phyloP scores from a whole-genome alignment of 2,113 vertebrate genomes.

The Zingel zingel region DNA sequence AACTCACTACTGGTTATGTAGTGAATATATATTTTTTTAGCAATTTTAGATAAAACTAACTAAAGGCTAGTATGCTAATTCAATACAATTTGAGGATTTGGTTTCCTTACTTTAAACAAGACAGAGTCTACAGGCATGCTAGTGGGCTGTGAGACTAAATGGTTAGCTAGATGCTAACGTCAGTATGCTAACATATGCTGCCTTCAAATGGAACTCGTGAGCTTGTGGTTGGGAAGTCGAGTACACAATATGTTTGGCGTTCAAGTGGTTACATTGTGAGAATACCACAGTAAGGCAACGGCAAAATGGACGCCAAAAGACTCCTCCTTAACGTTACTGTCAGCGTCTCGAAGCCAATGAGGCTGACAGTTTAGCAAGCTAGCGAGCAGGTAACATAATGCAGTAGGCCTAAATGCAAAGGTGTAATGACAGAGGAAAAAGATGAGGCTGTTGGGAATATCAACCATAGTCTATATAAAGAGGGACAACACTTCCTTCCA shows the following conservation, averaged over 20 bases:
- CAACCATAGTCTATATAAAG: not conserved
- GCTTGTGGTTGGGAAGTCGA: too few relatives aligned
- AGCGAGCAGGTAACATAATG: too few relatives aligned
- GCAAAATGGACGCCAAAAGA: too few relatives aligned
- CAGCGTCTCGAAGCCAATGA: not conserved
- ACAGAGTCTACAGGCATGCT: not conserved
- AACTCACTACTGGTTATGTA: not conserved
- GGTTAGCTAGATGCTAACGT: not conserved
- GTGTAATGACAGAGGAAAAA: not conserved
- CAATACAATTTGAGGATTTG: not conserved
- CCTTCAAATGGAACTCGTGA: too few relatives aligned
- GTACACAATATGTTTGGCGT: too few relatives aligned
- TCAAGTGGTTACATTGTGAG: too few relatives aligned
- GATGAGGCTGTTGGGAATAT: not conserved
- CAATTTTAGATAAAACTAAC: not conserved
- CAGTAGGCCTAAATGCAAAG: conserved; percentile 1
- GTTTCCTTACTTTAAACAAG: not conserved
- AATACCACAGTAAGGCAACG: too few relatives aligned
- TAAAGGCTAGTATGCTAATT: not conserved
- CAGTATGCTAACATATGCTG: too few relatives aligned
- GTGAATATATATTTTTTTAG: not conserved
- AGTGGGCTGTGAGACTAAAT: not conserved
- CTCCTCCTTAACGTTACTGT: too few relatives aligned
- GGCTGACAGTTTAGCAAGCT: not conserved
- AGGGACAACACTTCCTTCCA: too few relatives aligned